Conservation (phyloP, 2,113 vertebrate genomes). For the Sphaerodactylus townsendi region DNA sequence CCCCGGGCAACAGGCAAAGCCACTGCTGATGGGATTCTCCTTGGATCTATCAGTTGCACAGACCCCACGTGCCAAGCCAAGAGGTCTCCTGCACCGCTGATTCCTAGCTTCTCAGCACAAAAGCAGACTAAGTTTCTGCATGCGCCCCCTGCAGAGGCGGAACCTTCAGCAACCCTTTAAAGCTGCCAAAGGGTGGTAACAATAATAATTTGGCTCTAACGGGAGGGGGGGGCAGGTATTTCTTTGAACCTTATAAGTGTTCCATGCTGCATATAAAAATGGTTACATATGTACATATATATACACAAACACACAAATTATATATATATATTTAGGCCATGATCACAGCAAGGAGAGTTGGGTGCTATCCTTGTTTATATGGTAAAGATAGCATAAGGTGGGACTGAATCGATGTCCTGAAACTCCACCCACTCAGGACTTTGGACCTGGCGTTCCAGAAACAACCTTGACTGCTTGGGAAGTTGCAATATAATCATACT, state of each 20-base stretch:
- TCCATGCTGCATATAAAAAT: constrained; percentile 40
- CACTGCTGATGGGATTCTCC: neutral
- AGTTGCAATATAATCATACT: neutral
- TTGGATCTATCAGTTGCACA: neutral
- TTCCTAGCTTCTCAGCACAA: neutral
- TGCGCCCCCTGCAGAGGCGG: neutral
- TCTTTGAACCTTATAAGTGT: neutral
- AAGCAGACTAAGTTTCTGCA: neutral
- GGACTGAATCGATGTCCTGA: neutral
- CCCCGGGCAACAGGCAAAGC: neutral
- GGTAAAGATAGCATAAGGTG: neutral
- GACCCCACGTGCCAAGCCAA: neutral
- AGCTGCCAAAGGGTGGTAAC: constrained; percentile 1
- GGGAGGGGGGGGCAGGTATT: neutral
- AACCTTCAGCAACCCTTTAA: neutral
- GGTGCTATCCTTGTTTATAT: neutral
- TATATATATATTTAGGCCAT: neutral
- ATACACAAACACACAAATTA: constrained; percentile 2
- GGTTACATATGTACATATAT: constrained; percentile 31
- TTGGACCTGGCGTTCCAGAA: neutral
- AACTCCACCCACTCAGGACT: neutral
- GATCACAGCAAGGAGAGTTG: neutral
- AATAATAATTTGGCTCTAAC: constrained; percentile 14
- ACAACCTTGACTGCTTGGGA: neutral
- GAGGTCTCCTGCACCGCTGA: neutral